Percentiles rank a stretch among this genome's conserved stretches.
Conservation (phyloP, 2,113 vertebrate species). For the Ivindomyrus marchei region DNA sequence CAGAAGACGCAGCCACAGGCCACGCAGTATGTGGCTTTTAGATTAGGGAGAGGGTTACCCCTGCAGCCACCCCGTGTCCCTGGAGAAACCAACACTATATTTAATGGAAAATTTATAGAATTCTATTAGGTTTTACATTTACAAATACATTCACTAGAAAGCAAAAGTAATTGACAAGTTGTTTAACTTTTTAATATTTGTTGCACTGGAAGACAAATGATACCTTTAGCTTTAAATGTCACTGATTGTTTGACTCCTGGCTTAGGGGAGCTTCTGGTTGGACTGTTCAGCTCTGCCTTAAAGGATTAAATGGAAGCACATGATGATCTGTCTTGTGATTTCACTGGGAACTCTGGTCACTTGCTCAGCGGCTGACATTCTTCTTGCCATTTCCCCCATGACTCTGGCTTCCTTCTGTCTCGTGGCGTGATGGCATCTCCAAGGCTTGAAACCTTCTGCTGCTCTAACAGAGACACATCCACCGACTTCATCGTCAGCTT, state of each 20-base stretch:
- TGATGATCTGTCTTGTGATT: conserved; percentile 71
- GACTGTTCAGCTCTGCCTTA: conserved; percentile 34
- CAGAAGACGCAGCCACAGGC: not conserved
- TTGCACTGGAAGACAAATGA: not conserved
- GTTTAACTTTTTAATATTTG: not conserved
- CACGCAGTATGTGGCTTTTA: not conserved
- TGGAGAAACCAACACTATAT: not conserved
- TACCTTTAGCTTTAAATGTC: not conserved
- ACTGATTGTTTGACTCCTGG: conserved; percentile 40
- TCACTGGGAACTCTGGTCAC: conserved; percentile 44
- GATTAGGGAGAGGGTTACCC: not conserved
- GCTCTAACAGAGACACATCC: conserved; percentile 78
- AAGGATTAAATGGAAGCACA: conserved; percentile 67
- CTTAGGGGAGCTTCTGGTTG: conserved; percentile 22
- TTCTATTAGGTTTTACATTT: not conserved
- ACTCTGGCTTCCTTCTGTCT: fast-evolving
- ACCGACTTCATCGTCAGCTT: conserved; percentile 76
- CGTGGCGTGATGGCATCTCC: conserved; percentile 80
- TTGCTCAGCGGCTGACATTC: conserved; percentile 32
- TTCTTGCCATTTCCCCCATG: not conserved
- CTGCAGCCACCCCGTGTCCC: not conserved
- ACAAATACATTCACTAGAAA: not conserved
- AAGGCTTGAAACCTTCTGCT: conserved; percentile 90
- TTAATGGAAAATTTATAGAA: not conserved
- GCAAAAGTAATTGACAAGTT: not conserved